Evolutionary conservation across 30 jellyfish, hydroid and myxozoan genomes (phyloP), one percentile per base, ranked within the genome.

Genomic region (Cassiopea xamachana): DNA sequence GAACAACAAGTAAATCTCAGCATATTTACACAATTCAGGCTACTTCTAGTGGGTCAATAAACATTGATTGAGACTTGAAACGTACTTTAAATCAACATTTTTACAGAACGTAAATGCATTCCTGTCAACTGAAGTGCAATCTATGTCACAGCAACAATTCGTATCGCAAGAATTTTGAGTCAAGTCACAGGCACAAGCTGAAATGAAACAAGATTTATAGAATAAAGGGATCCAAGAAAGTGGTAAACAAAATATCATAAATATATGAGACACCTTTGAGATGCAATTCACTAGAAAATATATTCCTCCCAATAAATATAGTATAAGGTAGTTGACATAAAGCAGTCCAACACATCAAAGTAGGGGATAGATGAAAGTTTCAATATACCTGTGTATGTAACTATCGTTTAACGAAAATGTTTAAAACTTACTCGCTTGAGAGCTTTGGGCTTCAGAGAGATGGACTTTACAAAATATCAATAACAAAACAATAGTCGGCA

Each of bases 81-180:
- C 98, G 61, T 82, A 95, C 99, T 87, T 91, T 46, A 72, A 78
- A 60, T 91, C 92, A 48, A 83, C 91, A 82, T 80, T 90, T 44
- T 50, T 82, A 85, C 99, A 95, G 58, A 60, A 73, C 2, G 91
- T 76, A 85, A 95, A 95, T 27, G 98, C 88, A 82, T 64, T 60
- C 73, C 79, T 75, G 87, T 95, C 98, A n/a, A 90, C 93, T 51
- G 81, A 48, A 1, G 98, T 74, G 86, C 99, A 95, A 4, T 91
- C 96, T 47, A 88, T 46, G 49, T 95, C 99, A 91, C 99, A 95
- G 74, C 99, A 95, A 85, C 99, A 95, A 78, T 95, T 95, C 15
- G 92, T 86, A 72, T 95, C 99, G 80, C 99, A 95, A 1, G 84
- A 85, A 61, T 87, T 87, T n/a, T 87, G 91, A 3, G 95, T 92